Conservation (phyloP, 2,888 invertebrate species). For the Drosophila emarginata region DNA sequence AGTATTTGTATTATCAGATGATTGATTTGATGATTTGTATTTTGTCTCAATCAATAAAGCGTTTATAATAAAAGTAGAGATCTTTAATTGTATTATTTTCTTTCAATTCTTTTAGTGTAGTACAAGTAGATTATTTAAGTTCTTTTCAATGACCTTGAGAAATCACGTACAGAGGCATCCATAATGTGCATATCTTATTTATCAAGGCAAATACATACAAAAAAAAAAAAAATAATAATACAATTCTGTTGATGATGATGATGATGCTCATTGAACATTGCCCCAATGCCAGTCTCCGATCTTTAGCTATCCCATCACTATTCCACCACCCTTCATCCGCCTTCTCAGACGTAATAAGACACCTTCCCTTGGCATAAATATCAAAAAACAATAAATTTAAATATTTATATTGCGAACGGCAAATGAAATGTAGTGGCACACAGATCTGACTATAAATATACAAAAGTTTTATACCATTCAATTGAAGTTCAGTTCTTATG, state of each 20-base stretch:
- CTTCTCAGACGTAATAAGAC: conserved; percentile 49
- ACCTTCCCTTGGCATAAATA: conserved; percentile 21
- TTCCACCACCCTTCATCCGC: not conserved
- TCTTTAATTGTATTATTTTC: no score
- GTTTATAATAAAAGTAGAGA: no score
- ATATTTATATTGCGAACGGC: conserved; percentile 47
- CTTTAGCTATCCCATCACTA: not conserved
- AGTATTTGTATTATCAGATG: not conserved
- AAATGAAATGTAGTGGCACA: conserved; percentile 40
- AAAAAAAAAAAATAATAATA: not conserved
- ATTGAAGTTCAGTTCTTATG: not conserved
- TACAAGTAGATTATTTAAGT: not conserved
- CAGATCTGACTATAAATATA: conserved; percentile 6
- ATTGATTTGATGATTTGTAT: no score
- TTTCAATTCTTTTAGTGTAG: not conserved
- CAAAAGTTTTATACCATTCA: not conserved
- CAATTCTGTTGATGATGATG: not conserved
- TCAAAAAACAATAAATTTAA: conserved; percentile 41
- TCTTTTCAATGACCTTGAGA: conserved; percentile 1
- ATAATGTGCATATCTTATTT: conserved; percentile 3
- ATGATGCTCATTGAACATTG: not conserved
- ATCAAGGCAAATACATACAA: not conserved
- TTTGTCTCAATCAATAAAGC: no score
- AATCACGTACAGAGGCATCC: not conserved
- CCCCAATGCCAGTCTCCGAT: not conserved